Conservation (phyloP, 2,888 invertebrate species). For the Drosophila tripunctata region DNA sequence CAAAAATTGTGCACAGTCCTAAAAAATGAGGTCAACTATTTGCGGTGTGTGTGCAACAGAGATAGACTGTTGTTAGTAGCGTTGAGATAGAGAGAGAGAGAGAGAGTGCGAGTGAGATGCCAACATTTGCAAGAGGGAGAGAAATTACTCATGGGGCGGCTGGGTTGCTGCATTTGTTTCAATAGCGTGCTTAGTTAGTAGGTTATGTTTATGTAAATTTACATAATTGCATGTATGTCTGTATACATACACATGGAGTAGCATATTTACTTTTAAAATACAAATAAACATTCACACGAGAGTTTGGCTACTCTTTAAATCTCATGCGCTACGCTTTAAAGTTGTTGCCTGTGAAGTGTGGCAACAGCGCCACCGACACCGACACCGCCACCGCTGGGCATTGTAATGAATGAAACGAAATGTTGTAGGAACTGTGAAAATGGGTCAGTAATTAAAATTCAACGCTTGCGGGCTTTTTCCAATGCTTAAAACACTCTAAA, state of each 20-base stretch:
- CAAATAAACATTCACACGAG: neutral
- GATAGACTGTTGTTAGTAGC: slow-evolving; percentile 13
- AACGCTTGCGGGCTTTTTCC: slow-evolving; percentile 48
- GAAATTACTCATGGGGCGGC: too few relatives aligned
- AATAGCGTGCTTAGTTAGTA: slow-evolving; percentile 78
- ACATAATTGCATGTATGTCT: slow-evolving; percentile 67
- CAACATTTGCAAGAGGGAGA: slow-evolving; percentile 1
- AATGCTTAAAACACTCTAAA: slow-evolving; percentile 28
- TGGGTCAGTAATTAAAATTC: slow-evolving; percentile 74
- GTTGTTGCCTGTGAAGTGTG: slow-evolving; percentile 42
- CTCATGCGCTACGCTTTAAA: slow-evolving; percentile 35
- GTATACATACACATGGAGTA: slow-evolving; percentile 16
- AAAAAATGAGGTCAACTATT: slow-evolving; percentile 81
- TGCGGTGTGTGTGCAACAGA: slow-evolving; percentile 43
- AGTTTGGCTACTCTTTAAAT: slow-evolving; percentile 31
- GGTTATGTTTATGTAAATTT: slow-evolving; percentile 80
- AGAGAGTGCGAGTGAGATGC: slow-evolving; percentile 6
- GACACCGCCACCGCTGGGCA: too few relatives aligned
- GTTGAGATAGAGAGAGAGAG: neutral
- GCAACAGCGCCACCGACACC: slow-evolving; percentile 69
- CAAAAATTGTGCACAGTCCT: slow-evolving; percentile 65
- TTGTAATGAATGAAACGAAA: slow-evolving; percentile 41
- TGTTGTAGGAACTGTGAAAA: slow-evolving; percentile 48
- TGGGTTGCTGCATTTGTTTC: slow-evolving; percentile 67
- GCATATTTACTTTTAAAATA: slow-evolving; percentile 33